phyloP scores from a whole-genome alignment of 2,888 invertebrate species.

The Hybos culiciformis region DNA sequence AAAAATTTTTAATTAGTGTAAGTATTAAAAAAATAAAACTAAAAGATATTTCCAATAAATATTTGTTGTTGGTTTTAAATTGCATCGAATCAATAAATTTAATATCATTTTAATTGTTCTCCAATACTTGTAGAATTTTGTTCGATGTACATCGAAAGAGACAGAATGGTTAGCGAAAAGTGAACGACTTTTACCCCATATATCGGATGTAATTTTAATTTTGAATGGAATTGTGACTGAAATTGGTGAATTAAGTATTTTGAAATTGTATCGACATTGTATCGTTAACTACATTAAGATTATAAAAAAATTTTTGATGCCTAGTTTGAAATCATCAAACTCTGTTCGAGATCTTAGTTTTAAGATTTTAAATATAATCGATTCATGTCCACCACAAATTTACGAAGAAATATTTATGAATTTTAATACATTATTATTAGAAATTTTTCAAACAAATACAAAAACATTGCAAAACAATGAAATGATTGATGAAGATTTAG shows the following conservation, averaged over 20 bases:
- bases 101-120: not conserved
- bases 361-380: conserved; percentile 22
- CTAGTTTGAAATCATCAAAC: conserved; percentile 17
- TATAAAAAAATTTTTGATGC: conserved; percentile 20
- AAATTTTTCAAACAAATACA: conserved; percentile 18
- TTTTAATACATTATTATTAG: conserved; percentile 20
- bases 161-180: conserved; percentile 25
- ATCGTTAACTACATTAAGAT: conserved; percentile 23
- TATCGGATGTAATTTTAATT: conserved; percentile 22
- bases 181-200: conserved; percentile 20
- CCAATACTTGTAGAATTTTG: conserved; percentile 19
- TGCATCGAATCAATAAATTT: not conserved
- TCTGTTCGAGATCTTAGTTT: conserved; percentile 19
- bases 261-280: conserved; percentile 22
- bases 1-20: conserved; percentile 25
- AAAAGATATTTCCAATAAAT: not conserved
- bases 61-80: not conserved
- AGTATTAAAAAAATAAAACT: conserved; percentile 8
- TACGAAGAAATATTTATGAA: conserved; percentile 24
- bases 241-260: conserved; percentile 19
- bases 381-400: conserved; percentile 18
- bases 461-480: too few species aligned
- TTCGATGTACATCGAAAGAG: conserved; percentile 27
- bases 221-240: conserved; percentile 22
- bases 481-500: conserved; percentile 16